Conservation (phyloP, 2,797 vertebrate species). For the Microctenopoma steveboyesi region DNA sequence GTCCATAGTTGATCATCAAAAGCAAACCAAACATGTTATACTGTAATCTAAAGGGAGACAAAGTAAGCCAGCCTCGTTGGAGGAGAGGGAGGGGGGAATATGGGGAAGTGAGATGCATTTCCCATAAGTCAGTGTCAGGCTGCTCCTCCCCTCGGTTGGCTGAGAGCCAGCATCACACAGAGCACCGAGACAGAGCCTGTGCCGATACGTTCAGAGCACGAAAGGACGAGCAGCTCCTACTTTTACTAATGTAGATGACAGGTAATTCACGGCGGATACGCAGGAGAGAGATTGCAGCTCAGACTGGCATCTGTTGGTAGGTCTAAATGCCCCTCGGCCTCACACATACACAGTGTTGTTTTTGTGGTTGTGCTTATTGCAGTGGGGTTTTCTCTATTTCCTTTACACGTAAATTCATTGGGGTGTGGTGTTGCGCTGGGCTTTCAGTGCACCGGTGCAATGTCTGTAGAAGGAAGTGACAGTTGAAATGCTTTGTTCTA, state of each 20-base stretch:
- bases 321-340: constrained; percentile 24
- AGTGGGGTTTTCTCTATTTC: constrained; percentile 53
- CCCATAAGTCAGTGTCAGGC: constrained; percentile 80
- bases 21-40: constrained; percentile 37
- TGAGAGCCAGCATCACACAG: constrained; percentile 56
- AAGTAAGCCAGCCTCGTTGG: constrained; percentile 34
- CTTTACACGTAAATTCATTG: constrained; percentile 59
- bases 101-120: constrained; percentile 84
- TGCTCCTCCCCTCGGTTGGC: constrained; percentile 73
- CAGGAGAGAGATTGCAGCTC: constrained; percentile 37
- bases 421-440: constrained; percentile 59
- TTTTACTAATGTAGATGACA: constrained; percentile 43
- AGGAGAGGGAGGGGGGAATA: constrained; percentile 58
- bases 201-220: constrained; percentile 33
- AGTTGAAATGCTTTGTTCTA: constrained; percentile 49
- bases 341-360: constrained; percentile 42
- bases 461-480: constrained; percentile 62
- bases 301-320: constrained; percentile 60
- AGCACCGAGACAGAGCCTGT: constrained; percentile 33
- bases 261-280: constrained; percentile 18
- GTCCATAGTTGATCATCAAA: constrained; percentile 25
- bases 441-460: constrained; percentile 41
- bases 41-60: constrained; percentile 53
- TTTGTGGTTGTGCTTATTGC: constrained; percentile 54
- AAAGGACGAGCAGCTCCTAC: constrained; percentile 35